These are phyloP conservation scores for Drosophila ficusphila DNA, from an alignment of 1,140 invertebrate genomes.

Conservation along the genomic window DNA sequence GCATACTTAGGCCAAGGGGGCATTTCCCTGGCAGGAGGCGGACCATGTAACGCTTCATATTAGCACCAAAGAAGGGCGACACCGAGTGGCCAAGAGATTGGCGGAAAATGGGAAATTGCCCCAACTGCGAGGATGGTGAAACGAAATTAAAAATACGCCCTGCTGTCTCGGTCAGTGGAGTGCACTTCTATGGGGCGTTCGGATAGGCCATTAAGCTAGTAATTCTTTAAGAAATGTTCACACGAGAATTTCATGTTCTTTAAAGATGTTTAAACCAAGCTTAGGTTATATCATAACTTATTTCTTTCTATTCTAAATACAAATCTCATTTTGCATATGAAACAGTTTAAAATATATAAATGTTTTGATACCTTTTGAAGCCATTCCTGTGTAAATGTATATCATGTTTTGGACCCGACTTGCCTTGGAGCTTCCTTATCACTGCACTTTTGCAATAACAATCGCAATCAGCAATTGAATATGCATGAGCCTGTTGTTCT, in stretches of 20 bases:
- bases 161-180: conserved; percentile 25
- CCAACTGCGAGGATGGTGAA: conserved; percentile 30
- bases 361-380: not conserved
- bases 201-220: not conserved
- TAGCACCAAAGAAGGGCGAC: conserved; percentile 11
- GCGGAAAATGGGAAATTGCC: conserved; percentile 1
- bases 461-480: conserved; percentile 42
- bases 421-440: conserved; percentile 23
- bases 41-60: conserved; percentile 32
- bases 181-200: conserved; percentile 19
- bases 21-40: not conserved
- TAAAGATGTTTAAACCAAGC: not conserved
- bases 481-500: conserved; percentile 46
- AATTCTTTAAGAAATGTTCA: not conserved
- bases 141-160: conserved; percentile 42
- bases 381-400: not conserved
- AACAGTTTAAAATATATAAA: too few species aligned
- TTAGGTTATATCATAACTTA: too few species aligned
- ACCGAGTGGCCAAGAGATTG: not conserved
- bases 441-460: conserved; percentile 25
- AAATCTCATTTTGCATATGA: too few species aligned
- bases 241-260: not conserved
- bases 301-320: too few species aligned
- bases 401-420: not conserved
- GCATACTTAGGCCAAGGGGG: conserved; percentile 59